These are phyloP conservation scores for Drosophila takahashii DNA, from an alignment of 1,140 invertebrate genomes.

Conservation along the genomic window DNA sequence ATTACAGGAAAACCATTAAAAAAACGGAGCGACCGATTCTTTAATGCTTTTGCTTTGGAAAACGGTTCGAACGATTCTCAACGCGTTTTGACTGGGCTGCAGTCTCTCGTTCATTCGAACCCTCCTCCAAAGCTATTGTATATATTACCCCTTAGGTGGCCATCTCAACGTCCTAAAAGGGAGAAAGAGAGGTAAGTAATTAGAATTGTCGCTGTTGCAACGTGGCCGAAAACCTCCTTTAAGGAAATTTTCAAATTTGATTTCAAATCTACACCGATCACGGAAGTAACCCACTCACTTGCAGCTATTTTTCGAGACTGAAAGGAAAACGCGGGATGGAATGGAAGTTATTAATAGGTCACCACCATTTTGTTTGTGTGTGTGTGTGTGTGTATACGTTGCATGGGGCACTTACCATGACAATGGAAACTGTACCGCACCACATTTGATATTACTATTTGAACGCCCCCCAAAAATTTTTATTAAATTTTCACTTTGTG, in stretches of 20 bases:
- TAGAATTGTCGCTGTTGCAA: constrained; percentile 20
- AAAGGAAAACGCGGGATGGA: constrained; percentile 11
- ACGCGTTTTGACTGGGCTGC: not conserved
- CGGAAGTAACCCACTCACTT: constrained; percentile 33
- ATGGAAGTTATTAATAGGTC: constrained; percentile 44
- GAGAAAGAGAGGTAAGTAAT: constrained; percentile 10
- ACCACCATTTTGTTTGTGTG: constrained; percentile 55
- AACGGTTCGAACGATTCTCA: constrained; percentile 36
- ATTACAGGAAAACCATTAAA: constrained; percentile 18
- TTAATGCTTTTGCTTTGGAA: constrained; percentile 33
- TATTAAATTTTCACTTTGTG: not conserved
- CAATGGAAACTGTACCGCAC: constrained; percentile 48
- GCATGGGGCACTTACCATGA: constrained; percentile 13
- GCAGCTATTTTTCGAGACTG: constrained; percentile 31
- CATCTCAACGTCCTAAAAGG: constrained; percentile 8
- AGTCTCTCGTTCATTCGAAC: constrained; percentile 9
- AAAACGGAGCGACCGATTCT: too few species aligned
- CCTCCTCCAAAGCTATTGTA: constrained; percentile 47
- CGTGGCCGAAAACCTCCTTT: constrained; percentile 28
- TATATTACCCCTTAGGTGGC: constrained; percentile 22
- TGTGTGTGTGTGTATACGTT: constrained; percentile 1
- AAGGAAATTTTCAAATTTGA: too few species aligned
- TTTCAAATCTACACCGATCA: not conserved
- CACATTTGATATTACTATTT: not conserved
- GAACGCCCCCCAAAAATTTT: not conserved